phyloP scores from a whole-genome alignment of 2,888 invertebrate species.

The Caenorhabditis sinica region DNA sequence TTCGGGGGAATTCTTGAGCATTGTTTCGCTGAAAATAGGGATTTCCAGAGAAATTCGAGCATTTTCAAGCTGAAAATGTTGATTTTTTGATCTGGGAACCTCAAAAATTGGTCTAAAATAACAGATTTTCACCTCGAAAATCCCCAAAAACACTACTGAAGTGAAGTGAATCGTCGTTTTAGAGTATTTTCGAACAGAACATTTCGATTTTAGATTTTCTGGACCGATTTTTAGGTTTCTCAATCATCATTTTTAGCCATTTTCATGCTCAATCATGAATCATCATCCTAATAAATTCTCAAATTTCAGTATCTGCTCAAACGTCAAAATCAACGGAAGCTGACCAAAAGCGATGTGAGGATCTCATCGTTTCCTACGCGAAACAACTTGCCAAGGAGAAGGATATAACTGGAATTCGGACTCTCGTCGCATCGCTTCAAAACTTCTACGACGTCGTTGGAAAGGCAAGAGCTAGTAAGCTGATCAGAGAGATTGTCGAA shows the following conservation, averaged over 20 bases:
- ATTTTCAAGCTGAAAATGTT: too few relatives aligned
- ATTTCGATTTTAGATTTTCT: too few relatives aligned
- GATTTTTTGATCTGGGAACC: too few relatives aligned
- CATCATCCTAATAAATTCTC: neutral
- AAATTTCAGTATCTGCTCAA: slow-evolving; percentile 54
- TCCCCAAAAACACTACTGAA: too few relatives aligned
- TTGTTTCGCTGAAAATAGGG: neutral
- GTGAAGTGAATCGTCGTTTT: too few relatives aligned
- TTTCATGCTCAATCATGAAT: neutral
- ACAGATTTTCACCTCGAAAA: too few relatives aligned
- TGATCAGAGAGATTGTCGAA: slow-evolving; percentile 96
- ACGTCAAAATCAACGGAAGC: slow-evolving; percentile 87
- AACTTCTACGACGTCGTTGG: slow-evolving; percentile 96
- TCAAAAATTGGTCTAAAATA: too few relatives aligned
- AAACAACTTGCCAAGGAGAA: slow-evolving; percentile 92
- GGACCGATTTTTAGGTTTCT: too few relatives aligned
- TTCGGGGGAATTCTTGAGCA: too few relatives aligned
- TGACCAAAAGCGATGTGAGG: slow-evolving; percentile 93
- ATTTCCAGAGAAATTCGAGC: too few relatives aligned
- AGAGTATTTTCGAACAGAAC: too few relatives aligned
- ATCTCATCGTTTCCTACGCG: slow-evolving; percentile 93
- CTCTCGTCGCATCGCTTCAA: slow-evolving; percentile 94
- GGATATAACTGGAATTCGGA: slow-evolving; percentile 84
- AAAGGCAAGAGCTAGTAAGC: slow-evolving; percentile 98
- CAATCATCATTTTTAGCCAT: neutral